Base-by-base conservation (phyloP, 2,888 invertebrate species). In the Melangyna quadrimaculata region DNA sequence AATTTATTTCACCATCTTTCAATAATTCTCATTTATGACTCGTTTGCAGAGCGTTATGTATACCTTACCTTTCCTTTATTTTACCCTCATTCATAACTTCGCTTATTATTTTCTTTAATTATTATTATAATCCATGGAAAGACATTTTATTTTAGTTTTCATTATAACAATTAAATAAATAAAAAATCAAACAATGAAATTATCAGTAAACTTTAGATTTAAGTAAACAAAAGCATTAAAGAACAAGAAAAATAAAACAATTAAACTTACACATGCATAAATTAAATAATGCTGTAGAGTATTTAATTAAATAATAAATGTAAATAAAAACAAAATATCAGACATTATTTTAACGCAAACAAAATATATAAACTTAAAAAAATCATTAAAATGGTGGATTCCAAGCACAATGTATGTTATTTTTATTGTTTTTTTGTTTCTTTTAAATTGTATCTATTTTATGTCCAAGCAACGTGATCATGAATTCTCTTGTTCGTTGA, bases 151-250 rank as follows among this genome's bases (percentile, higher is more conserved):
- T 57, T 71, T 77, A 77, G 40, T 24, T 72, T 14, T 65, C 17
- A 67, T 70, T 48, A 53, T 45, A 70, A 24, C 63, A 40, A 12
- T 45, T 22, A 12, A 37, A 17, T 48, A 73, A 70, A 57, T 22
- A 51, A 43, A 70, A 65, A 70, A 59, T 71, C 71, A 77, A 79
- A 84, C 74, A 79, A 81, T 86, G 86, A 86, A 80, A 86, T 86
- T 86, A 86, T 80, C 72, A 80, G 59, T 77, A 80, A 79, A 72
- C 43, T 67, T 12, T 80, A 86, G 80, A 63, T 63, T 55, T 73
- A 80, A 86, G 77, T 71, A 80, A 48, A 40, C 4, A 27, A 55
- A 78, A 73, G 72, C 86, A 86, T 77, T 70, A 86, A 80, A 86
- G 71, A 86, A 40, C 59, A 79, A 74, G 24, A 70, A 53, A 74